Percentiles rank a stretch among this genome's conserved stretches.
phyloP scores from a whole-genome alignment of 92 coral and sea anemone genomes.

The Epizoanthus rinbou region DNA sequence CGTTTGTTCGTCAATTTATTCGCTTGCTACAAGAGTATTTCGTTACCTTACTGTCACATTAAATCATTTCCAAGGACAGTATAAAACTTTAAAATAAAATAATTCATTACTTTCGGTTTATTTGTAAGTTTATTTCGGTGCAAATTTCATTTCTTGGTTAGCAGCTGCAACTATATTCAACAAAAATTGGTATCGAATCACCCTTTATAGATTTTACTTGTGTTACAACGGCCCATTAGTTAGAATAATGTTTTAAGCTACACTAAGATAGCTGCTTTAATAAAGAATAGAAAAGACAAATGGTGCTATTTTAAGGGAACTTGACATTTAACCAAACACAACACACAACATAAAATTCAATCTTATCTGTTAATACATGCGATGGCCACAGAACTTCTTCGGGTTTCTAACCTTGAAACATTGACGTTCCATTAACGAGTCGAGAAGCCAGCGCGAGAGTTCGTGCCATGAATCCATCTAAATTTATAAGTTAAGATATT shows the following conservation, averaged over 20 bases:
- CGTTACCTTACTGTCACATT: background rate
- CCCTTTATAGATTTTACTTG: background rate
- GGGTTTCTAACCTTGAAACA: conserved; percentile 91
- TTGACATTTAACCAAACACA: conserved; percentile 6
- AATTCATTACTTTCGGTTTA: background rate
- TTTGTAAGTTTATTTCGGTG: conserved; percentile 22
- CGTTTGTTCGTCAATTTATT: background rate
- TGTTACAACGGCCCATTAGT: background rate
- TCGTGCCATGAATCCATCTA: conserved; percentile 94
- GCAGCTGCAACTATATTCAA: background rate
- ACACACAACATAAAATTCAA: conserved; percentile 22
- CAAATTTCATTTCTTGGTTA: conserved; percentile 9
- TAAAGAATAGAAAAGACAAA: background rate
- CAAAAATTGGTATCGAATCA: conserved; percentile 8
- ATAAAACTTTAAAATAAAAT: background rate
- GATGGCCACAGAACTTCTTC: background rate
- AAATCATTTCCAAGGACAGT: background rate
- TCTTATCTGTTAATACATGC: conserved; percentile 31
- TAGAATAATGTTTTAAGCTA: background rate
- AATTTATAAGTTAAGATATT: conserved; percentile 47
- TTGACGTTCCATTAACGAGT: conserved; percentile 85
- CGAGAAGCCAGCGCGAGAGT: conserved; percentile 89
- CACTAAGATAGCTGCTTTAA: background rate
- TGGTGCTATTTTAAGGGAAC: background rate
- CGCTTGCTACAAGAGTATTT: background rate